A percentile compares a stretch with the other conserved stretches of the same genome.
phyloP scores from a whole-genome alignment of 1,140 invertebrate species.

The Pemphigus obesinymphae region DNA sequence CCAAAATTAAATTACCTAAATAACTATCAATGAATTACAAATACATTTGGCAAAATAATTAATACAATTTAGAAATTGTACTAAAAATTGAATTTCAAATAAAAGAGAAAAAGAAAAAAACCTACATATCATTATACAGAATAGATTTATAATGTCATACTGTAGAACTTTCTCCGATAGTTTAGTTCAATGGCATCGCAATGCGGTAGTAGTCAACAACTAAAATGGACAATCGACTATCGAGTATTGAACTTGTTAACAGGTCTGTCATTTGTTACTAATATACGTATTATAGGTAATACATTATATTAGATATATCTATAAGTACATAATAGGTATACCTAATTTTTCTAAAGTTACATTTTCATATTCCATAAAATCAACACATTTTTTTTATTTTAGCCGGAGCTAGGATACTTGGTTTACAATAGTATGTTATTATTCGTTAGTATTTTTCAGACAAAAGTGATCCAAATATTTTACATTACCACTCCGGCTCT shows the following conservation, averaged over 20 bases:
- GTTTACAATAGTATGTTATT: no score
- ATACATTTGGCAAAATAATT: no score
- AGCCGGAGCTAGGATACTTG: no score
- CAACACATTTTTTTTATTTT: no score
- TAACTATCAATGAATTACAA: no score
- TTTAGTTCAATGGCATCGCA: conserved; percentile 6
- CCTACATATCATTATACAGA: background rate
- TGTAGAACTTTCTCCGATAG: background rate
- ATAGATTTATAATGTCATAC: background rate
- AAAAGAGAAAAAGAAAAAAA: background rate
- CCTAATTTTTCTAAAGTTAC: background rate
- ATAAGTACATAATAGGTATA: background rate
- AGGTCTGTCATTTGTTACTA: background rate
- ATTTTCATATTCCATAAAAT: background rate
- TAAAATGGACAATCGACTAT: background rate
- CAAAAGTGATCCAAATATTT: no score
- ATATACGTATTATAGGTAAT: background rate
- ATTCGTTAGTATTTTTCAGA: no score
- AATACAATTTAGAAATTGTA: no score
- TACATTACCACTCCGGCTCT: no score
- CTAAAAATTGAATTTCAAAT: background rate
- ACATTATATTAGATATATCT: background rate
- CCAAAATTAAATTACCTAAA: no score
- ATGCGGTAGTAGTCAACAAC: background rate
- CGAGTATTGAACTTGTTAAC: background rate